Evolutionary conservation across 1,140 invertebrate species (phyloP), one percentile per base, ranked within the genome.

Genomic region (Teleogryllus occipitalis): DNA sequence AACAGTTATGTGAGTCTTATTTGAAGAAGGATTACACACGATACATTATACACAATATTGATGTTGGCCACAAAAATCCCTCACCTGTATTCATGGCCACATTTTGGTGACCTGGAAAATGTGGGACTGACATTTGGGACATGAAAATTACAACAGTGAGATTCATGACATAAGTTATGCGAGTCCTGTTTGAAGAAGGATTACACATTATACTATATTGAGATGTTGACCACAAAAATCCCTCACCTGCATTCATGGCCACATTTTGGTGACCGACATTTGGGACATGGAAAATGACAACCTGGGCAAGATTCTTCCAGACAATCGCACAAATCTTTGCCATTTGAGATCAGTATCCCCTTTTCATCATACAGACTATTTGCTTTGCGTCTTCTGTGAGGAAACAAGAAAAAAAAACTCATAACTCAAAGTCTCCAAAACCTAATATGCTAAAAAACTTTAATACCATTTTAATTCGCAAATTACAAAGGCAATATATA

Each of bases 61-160:
- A n/a, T n/a, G n/a, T 75, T 75, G 22, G 22, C 27, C 10, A 75
- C 15, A 12, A 10, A 72, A 75, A 77, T 48, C 27, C 74, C 15
- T 81, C 83, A 88, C 87, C 88, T 89, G 87, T 91, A 92, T 78
- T 92, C 90, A 76, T 88, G 87, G 15, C 88, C 91, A 85, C 91
- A 92, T 84, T 92, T 92, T 7, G 83, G 80, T 0, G 90, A 91
- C 12, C 80, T 1, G 92, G 91, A 84, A 93, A 93, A 84, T 94
- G 93, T n/a, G n/a, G n/a, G n/a, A n/a, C n/a, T n/a, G 81, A 82
- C 95, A 96, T 86, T 93, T 94, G 1, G 87, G 83, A 84, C 94
- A 96, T 2, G 91, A 84, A 93, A 93, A 84, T 94, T 93, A 86
- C 95, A 96, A 1, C 95, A n/a, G n/a, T n/a, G n/a, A n/a, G n/a